These are phyloP conservation scores for Leptarthrus brevirostris DNA, from an alignment of 2,888 invertebrate species.

Conservation along the genomic window DNA sequence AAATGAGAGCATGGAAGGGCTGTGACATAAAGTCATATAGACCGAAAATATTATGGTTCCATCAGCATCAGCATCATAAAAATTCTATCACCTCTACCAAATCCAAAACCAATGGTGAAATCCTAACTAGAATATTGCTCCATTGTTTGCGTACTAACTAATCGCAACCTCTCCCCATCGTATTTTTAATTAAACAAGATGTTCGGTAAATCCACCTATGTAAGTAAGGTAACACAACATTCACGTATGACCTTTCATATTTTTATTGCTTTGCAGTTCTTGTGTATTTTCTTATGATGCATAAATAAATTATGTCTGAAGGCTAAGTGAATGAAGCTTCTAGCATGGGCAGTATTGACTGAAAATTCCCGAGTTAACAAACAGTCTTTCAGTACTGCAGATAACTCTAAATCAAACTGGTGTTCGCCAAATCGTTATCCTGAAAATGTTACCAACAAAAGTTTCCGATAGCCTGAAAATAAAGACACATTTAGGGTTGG, in stretches of 20 bases:
- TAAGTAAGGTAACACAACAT: slow-evolving; percentile 1
- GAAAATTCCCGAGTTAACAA: not conserved
- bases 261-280: not conserved
- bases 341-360: not conserved
- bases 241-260: not conserved
- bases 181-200: slow-evolving; percentile 42
- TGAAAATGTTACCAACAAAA: slow-evolving; percentile 34
- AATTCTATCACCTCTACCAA: no score
- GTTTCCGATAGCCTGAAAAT: not conserved
- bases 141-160: slow-evolving; percentile 32
- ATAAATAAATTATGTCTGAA: no score
- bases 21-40: no score
- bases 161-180: not conserved
- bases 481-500: not conserved
- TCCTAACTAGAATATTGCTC: no score
- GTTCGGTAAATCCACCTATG: not conserved
- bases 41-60: no score
- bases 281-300: not conserved
- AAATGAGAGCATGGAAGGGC: no score
- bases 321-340: not conserved
- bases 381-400: not conserved
- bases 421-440: slow-evolving; percentile 52
- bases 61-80: no score
- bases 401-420: slow-evolving; percentile 50
- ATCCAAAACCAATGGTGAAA: no score